Percentiles rank a stretch among this genome's conserved stretches.
Evolutionary conservation across 2,888 invertebrate genomes (phyloP).

Genomic region (Athripsodes cinereus): DNA sequence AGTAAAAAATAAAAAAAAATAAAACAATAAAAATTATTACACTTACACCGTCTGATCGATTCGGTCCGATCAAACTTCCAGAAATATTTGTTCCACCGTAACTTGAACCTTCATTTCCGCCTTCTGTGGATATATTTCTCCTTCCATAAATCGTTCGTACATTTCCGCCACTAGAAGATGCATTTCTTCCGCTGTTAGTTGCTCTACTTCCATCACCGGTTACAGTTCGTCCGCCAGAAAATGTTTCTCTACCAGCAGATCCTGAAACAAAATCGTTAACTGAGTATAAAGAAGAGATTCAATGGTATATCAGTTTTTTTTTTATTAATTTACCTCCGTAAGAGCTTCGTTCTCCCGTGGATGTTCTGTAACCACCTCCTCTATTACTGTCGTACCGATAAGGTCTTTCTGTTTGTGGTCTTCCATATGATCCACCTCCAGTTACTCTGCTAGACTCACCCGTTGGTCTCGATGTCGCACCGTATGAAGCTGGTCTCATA

Average conservation of each 20-base stretch:
- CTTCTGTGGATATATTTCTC: too few species aligned
- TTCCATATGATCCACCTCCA: background rate
- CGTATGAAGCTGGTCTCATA: background rate
- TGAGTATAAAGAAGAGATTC: too few species aligned
- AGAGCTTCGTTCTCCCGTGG: background rate
- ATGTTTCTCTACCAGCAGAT: too few species aligned
- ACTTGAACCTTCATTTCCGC: background rate
- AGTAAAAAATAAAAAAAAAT: too few species aligned
- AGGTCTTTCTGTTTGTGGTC: background rate
- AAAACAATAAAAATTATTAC: too few species aligned
- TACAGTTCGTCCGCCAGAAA: too few species aligned
- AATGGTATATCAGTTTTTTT: too few species aligned
- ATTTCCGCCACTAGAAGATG: too few species aligned
- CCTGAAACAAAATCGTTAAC: too few species aligned
- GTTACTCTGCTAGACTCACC: background rate
- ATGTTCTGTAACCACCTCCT: background rate
- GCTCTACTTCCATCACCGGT: too few species aligned
- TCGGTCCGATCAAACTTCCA: background rate
- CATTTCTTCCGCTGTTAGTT: too few species aligned
- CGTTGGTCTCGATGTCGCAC: background rate
- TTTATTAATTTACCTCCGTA: background rate
- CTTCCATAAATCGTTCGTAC: too few species aligned
- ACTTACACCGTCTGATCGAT: background rate
- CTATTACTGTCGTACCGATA: background rate
- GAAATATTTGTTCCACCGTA: background rate